phyloP scores from a whole-genome alignment of 2,888 invertebrate species.

The Magallana nippona region DNA sequence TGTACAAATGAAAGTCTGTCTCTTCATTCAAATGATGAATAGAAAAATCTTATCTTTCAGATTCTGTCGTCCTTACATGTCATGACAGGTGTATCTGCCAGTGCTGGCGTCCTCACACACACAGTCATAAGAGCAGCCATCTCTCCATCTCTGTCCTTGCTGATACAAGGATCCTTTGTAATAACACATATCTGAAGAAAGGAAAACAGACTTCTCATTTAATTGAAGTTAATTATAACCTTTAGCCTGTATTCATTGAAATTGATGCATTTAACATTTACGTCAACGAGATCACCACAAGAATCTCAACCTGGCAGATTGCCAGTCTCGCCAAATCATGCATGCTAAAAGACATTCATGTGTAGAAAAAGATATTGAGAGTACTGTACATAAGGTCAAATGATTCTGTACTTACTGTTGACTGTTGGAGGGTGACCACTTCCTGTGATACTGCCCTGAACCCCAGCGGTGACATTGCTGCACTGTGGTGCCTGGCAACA shows the following conservation, averaged over 20 bases:
- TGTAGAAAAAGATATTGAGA: too few relatives aligned
- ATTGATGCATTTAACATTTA: neutral
- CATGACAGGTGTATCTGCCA: constrained; percentile 60
- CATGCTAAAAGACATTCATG: too few relatives aligned
- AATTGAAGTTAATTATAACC: neutral
- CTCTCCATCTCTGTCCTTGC: constrained; percentile 68
- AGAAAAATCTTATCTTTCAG: neutral
- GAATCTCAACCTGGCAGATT: too few relatives aligned
- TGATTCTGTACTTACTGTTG: neutral
- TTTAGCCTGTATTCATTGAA: too few relatives aligned
- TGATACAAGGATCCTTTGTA: constrained; percentile 65
- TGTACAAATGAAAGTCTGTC: neutral
- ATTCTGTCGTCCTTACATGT: constrained; percentile 50
- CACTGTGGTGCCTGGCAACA: constrained; percentile 69
- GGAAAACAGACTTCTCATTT: neutral
- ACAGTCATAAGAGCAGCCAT: constrained; percentile 65
- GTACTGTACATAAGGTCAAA: too few relatives aligned
- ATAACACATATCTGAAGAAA: constrained; percentile 59
- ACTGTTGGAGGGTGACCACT: constrained; percentile 59
- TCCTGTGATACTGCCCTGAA: constrained; percentile 65
- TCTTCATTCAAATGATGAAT: neutral
- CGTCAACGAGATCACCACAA: neutral
- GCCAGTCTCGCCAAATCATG: too few relatives aligned
- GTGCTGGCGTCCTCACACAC: constrained; percentile 57
- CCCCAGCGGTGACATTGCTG: constrained; percentile 58